A percentile compares a stretch with the other conserved stretches of the same genome.
Conservation (phyloP, 2,113 vertebrate genomes). For the Leptocoma aspasia region DNA sequence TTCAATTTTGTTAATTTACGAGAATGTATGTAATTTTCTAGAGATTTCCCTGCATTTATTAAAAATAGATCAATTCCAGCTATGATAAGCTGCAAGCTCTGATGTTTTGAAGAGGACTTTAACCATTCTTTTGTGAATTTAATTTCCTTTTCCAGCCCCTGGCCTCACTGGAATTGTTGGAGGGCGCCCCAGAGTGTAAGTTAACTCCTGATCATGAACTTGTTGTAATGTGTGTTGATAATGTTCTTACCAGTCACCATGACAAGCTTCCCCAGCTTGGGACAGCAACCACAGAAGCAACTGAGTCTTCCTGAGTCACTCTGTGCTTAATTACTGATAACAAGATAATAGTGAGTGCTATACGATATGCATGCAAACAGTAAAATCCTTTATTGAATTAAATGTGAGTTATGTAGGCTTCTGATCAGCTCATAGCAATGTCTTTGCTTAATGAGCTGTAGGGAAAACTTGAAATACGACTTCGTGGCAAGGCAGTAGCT, state of each 20-base stretch:
- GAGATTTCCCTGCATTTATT: background rate
- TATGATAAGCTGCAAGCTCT: background rate
- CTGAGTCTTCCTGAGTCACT: background rate
- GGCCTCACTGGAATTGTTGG: slow-evolving; percentile 81
- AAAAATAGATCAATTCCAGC: background rate
- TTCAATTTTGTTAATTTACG: background rate
- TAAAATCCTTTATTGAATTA: background rate
- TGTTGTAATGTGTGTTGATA: background rate
- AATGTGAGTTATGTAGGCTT: background rate
- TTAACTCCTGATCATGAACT: background rate
- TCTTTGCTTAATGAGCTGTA: background rate
- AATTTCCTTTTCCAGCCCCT: slow-evolving; percentile 70
- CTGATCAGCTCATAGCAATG: background rate
- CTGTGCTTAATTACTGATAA: background rate
- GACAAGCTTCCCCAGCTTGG: background rate
- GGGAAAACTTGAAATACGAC: background rate
- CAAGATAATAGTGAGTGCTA: background rate
- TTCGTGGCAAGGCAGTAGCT: background rate
- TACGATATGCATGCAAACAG: background rate
- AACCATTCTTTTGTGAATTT: background rate
- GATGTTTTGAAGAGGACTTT: background rate
- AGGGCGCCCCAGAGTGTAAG: slow-evolving; percentile 82
- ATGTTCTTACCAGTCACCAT: background rate
- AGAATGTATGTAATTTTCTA: background rate
- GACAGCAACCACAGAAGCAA: background rate